These are phyloP conservation scores for Podarcis siculus DNA, from an alignment of 2,797 vertebrate species.

Conservation along the genomic window DNA sequence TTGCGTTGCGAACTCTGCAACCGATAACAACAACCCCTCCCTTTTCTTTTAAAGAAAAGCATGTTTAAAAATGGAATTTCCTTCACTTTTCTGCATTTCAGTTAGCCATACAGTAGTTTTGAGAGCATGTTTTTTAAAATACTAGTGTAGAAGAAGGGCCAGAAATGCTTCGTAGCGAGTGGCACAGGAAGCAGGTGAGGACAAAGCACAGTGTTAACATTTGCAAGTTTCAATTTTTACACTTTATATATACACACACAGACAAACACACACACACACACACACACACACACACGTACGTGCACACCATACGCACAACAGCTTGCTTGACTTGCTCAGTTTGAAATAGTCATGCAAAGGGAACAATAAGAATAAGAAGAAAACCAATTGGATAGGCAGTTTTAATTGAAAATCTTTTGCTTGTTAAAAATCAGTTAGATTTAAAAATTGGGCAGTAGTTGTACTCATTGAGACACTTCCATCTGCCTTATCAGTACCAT, in stretches of 20 bases:
- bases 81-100: constrained; percentile 18
- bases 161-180: constrained; percentile 75
- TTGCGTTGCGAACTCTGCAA: constrained; percentile 28
- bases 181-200: constrained; percentile 78
- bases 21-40: constrained; percentile 10
- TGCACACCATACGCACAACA: constrained; percentile 51
- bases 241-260: constrained; percentile 46
- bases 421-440: constrained; percentile 66
- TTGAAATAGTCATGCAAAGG: constrained; percentile 72
- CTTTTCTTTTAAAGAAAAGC: not conserved
- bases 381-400: constrained; percentile 64
- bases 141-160: constrained; percentile 77
- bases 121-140: constrained; percentile 66
- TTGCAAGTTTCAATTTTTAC: constrained; percentile 74
- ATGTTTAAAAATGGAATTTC: constrained; percentile 49
- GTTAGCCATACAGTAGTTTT: constrained; percentile 46
- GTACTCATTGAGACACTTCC: constrained; percentile 82
- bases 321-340: constrained; percentile 78
- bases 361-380: constrained; percentile 45
- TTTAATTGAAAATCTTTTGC: constrained; percentile 70
- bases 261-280: constrained; percentile 51
- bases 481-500: constrained; percentile 94
- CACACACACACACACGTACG: constrained; percentile 45
- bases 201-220: constrained; percentile 82
- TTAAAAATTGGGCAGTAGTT: constrained; percentile 76